These are phyloP conservation scores for Dinothrombium tinctorium DNA, from an alignment of 1,140 invertebrate genomes.

Conservation along the genomic window DNA sequence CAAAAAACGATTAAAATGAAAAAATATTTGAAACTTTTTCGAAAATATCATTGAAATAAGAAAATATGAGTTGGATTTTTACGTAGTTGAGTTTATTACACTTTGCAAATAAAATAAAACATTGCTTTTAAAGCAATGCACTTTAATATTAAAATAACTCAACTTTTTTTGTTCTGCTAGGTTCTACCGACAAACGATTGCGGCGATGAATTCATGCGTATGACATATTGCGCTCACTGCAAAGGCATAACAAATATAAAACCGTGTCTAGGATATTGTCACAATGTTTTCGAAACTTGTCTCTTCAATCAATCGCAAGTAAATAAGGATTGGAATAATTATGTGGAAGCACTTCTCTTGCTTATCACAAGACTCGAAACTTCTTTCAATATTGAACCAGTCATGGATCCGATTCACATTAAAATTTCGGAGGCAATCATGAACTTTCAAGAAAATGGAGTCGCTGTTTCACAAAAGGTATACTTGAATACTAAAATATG, in stretches of 20 bases:
- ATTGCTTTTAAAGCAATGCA: too few relatives aligned
- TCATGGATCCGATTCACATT: constrained; percentile 87
- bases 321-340: constrained; percentile 66
- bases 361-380: constrained; percentile 46
- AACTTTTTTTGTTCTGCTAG: too few relatives aligned
- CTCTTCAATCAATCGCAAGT: constrained; percentile 57
- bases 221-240: constrained; percentile 65
- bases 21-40: too few relatives aligned
- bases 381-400: constrained; percentile 85
- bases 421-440: constrained; percentile 98
- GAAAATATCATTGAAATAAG: too few relatives aligned
- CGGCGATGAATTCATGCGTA: constrained; percentile 45
- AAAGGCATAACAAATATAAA: constrained; percentile 36
- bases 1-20: too few relatives aligned
- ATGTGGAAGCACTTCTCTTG: constrained; percentile 45
- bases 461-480: constrained; percentile 44
- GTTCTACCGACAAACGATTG: constrained; percentile 39
- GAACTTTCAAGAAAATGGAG: constrained; percentile 81
- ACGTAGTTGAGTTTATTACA: too few relatives aligned
- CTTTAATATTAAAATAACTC: too few relatives aligned
- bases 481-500: too few relatives aligned
- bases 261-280: constrained; percentile 63
- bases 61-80: too few relatives aligned
- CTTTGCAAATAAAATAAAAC: too few relatives aligned
- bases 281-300: constrained; percentile 70